A percentile compares a stretch with the other conserved stretches of the same genome.
Evolutionary conservation across 2,113 vertebrate species (phyloP).

Genomic region (Bubo scandiacus): DNA sequence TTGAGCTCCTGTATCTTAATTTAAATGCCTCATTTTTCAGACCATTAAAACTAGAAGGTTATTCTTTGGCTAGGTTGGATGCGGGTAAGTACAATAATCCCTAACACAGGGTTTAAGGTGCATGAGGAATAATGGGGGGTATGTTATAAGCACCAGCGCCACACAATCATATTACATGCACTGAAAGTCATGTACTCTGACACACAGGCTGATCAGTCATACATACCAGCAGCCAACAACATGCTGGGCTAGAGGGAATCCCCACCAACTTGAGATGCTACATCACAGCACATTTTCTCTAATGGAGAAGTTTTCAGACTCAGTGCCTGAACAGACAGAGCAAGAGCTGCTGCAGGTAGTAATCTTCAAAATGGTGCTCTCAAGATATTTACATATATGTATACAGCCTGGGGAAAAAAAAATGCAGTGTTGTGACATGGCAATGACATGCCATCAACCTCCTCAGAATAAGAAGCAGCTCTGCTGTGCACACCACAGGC

Average conservation of each 20-base stretch:
- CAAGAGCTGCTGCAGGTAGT: neutral
- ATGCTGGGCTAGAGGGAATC: neutral
- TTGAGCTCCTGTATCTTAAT: neutral
- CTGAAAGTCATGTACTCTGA: neutral
- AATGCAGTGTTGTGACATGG: neutral
- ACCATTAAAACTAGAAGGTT: neutral
- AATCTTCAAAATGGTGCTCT: neutral
- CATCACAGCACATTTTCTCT: neutral
- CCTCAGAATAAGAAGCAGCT: neutral
- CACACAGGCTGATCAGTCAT: neutral
- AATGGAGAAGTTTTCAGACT: neutral
- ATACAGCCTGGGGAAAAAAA: neutral
- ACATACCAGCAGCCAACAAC: neutral
- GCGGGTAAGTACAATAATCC: neutral
- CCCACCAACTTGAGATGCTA: neutral
- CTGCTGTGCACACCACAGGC: neutral
- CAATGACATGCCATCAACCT: neutral
- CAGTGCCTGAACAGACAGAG: neutral
- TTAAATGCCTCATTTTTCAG: neutral
- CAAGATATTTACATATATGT: neutral
- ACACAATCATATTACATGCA: rapidly evolving
- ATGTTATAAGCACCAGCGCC: neutral
- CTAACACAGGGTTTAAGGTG: neutral
- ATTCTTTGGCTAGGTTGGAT: neutral
- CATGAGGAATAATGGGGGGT: rapidly evolving